Percentiles rank a stretch among this genome's conserved stretches.
These are phyloP conservation scores for Corvus moneduloides DNA, from an alignment of 2,113 vertebrate genomes.

Conservation along the genomic window DNA sequence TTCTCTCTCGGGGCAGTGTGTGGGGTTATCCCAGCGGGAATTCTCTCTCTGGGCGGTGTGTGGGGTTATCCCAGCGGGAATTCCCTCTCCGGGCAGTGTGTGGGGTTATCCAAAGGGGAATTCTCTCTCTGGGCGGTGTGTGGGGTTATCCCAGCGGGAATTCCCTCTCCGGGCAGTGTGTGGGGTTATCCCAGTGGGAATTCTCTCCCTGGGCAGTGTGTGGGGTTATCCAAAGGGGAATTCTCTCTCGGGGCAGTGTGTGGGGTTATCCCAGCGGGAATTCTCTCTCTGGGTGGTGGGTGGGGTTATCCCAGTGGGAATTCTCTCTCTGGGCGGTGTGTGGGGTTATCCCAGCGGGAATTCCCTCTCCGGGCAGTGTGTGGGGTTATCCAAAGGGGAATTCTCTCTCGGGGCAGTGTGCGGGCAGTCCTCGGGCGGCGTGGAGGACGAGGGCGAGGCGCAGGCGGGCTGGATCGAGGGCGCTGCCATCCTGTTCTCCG, in stretches of 20 bases:
- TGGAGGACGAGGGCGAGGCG: conserved; percentile 87
- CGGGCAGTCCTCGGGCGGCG: conserved; percentile 64
- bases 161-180: conserved; percentile 57
- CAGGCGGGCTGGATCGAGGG: conserved; percentile 97
- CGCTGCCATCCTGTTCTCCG: conserved; percentile 92
- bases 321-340: conserved; percentile 63
- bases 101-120: background rate
- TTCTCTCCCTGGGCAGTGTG: conserved; percentile 58
- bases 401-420: conserved; percentile 64
- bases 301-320: background rate
- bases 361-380: background rate
- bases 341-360: no score
- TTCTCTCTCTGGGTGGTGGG: no score
- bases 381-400: rapidly evolving
- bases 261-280: conserved; percentile 15
- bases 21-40: background rate
- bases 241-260: conserved; percentile 64
- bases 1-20: background rate
- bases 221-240: rapidly evolving
- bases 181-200: background rate
- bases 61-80: no score
- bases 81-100: no score
- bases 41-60: no score
- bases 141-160: background rate
- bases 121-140: background rate